These are phyloP conservation scores for Ormyrus rosae DNA, from an alignment of 2,888 invertebrate species.

Conservation along the genomic window DNA sequence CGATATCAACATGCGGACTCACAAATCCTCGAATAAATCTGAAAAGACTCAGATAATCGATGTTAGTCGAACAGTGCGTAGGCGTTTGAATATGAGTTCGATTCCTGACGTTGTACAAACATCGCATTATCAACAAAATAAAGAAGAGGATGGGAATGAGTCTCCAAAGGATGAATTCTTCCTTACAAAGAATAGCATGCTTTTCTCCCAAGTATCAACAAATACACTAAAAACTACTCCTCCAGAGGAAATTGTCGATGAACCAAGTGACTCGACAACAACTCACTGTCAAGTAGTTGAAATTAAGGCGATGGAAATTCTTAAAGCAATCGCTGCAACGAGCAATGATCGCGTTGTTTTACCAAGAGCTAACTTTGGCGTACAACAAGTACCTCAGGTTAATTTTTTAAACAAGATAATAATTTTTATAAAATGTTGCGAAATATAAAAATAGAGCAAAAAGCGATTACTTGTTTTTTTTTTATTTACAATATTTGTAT, in stretches of 20 bases:
- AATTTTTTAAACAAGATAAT: not conserved
- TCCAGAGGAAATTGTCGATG: constrained; percentile 56
- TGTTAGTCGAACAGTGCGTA: constrained; percentile 81
- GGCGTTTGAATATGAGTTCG: constrained; percentile 78
- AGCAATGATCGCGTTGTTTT: constrained; percentile 72
- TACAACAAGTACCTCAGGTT: constrained; percentile 70
- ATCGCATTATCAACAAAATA: constrained; percentile 52
- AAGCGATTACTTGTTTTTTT: too few species aligned
- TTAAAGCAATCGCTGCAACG: constrained; percentile 80
- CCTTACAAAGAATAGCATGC: constrained; percentile 81
- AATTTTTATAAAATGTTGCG: not conserved
- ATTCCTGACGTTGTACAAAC: constrained; percentile 64
- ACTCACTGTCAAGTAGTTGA: constrained; percentile 79
- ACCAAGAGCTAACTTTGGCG: constrained; percentile 69
- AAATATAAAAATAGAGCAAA: too few species aligned
- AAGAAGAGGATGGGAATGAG: constrained; percentile 58
- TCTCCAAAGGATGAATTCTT: constrained; percentile 68
- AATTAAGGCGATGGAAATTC: constrained; percentile 83
- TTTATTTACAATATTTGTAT: too few species aligned
- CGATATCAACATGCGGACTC: constrained; percentile 63
- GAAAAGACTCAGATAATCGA: constrained; percentile 78
- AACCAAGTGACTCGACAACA: constrained; percentile 21
- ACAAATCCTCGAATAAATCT: constrained; percentile 66
- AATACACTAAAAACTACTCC: constrained; percentile 70
- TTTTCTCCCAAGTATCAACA: constrained; percentile 83